These are phyloP conservation scores for Macropis europaea DNA, from an alignment of 2,888 invertebrate genomes.

Conservation along the genomic window DNA sequence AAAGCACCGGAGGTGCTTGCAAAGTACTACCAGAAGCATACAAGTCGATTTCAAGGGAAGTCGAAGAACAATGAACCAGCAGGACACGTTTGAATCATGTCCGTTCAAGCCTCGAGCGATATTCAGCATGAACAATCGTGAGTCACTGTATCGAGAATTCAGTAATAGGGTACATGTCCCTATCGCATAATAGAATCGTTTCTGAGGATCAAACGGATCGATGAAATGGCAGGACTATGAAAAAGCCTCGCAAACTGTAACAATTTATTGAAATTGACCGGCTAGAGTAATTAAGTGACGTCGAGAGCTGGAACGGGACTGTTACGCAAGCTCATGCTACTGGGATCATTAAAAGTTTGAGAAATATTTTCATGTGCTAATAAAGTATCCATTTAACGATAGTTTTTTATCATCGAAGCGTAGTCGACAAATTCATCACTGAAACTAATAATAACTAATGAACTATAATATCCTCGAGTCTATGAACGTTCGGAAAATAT, in stretches of 20 bases:
- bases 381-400: too few relatives aligned
- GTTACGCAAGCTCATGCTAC: not conserved
- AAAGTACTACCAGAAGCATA: too few relatives aligned
- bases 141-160: slow-evolving; percentile 60
- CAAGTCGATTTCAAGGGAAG: too few relatives aligned
- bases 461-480: too few relatives aligned
- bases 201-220: not conserved
- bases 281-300: slow-evolving; percentile 9
- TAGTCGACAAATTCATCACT: too few relatives aligned
- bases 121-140: slow-evolving; percentile 55
- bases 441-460: too few relatives aligned
- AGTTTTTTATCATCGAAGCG: too few relatives aligned
- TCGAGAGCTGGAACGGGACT: slow-evolving; percentile 2
- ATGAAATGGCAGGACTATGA: not conserved
- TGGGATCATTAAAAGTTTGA: not conserved
- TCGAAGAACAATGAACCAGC: too few relatives aligned
- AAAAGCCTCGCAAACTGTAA: not conserved
- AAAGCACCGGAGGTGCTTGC: too few relatives aligned
- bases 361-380: not conserved
- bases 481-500: too few relatives aligned
- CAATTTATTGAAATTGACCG: not conserved
- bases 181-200: not conserved
- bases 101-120: slow-evolving; percentile 9
- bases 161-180: slow-evolving; percentile 50
- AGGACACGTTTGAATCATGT: too few relatives aligned